Percentiles rank a stretch among this genome's conserved stretches.
Evolutionary conservation across 2,888 invertebrate species (phyloP).

Genomic region (Urechis unicinctus): DNA sequence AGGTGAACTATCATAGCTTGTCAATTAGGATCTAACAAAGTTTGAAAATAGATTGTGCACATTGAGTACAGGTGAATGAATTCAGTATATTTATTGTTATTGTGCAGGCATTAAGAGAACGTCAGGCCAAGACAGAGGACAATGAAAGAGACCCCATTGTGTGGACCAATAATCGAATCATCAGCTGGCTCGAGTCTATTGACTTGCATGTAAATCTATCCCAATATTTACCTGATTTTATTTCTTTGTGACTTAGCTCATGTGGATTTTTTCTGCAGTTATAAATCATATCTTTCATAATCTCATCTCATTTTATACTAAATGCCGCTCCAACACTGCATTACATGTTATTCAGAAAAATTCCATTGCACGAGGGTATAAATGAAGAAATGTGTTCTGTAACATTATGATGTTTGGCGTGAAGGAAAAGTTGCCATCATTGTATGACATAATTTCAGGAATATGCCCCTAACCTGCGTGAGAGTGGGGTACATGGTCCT

Average conservation of each 20-base stretch:
- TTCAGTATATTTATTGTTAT: slow-evolving; percentile 1
- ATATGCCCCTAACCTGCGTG: slow-evolving; percentile 83
- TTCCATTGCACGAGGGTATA: too few relatives aligned
- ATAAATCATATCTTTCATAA: too few relatives aligned
- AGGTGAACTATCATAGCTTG: slow-evolving; percentile 29
- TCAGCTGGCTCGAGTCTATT: slow-evolving; percentile 88
- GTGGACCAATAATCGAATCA: slow-evolving; percentile 91
- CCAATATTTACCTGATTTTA: slow-evolving; percentile 9
- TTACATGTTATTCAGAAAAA: too few relatives aligned
- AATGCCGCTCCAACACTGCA: too few relatives aligned
- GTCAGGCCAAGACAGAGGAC: slow-evolving; percentile 64
- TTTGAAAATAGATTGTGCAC: not conserved
- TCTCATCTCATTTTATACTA: too few relatives aligned
- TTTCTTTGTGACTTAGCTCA: too few relatives aligned
- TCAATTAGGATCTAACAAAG: not conserved
- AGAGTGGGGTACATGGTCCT: slow-evolving; percentile 92
- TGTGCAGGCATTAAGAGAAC: slow-evolving; percentile 74
- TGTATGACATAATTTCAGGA: slow-evolving; percentile 53
- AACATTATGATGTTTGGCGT: not conserved
- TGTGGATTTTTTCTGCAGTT: too few relatives aligned
- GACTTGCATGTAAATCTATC: slow-evolving; percentile 63
- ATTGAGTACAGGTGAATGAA: too few relatives aligned
- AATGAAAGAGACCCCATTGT: slow-evolving; percentile 86
- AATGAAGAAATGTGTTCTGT: not conserved
- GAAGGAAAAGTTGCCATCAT: not conserved